phyloP scores from a whole-genome alignment of 2,113 vertebrate species.

The Platycercus adscitus region DNA sequence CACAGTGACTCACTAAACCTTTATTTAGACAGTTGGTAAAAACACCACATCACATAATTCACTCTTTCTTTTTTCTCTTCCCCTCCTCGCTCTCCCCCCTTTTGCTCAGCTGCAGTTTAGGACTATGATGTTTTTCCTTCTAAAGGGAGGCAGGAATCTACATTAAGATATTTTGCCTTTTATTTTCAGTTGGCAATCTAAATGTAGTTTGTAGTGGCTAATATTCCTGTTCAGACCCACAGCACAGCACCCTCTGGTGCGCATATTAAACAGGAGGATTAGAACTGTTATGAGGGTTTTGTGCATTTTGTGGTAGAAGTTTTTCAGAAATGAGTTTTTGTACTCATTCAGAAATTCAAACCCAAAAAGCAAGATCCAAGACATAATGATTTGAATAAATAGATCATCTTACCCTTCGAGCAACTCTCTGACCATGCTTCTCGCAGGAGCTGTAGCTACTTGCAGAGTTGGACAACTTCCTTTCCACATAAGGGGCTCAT shows the following conservation, averaged over 20 bases:
- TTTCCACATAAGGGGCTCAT: background rate
- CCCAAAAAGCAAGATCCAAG: background rate
- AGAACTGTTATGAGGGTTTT: background rate
- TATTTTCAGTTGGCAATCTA: constrained; percentile 36
- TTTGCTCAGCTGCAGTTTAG: constrained; percentile 57
- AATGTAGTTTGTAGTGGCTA: constrained; percentile 12
- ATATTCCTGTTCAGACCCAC: constrained; percentile 45
- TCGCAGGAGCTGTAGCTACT: background rate
- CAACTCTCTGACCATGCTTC: background rate
- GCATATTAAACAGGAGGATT: constrained; percentile 31
- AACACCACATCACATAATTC: constrained; percentile 78
- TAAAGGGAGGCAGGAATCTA: constrained; percentile 51
- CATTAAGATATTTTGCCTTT: constrained; percentile 45
- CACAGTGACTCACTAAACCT: constrained; percentile 80
- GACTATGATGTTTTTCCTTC: constrained; percentile 50
- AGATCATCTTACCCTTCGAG: background rate
- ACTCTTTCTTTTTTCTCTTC: constrained; percentile 47
- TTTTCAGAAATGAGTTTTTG: constrained; percentile 63
- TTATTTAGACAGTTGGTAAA: constrained; percentile 84
- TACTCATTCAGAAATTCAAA: constrained; percentile 46
- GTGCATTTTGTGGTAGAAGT: constrained; percentile 40
- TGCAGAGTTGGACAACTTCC: background rate
- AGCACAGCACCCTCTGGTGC: constrained; percentile 73
- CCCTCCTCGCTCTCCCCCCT: background rate
- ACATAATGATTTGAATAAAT: constrained; percentile 32